phyloP scores from a whole-genome alignment of 2,113 vertebrate species.

The Cyphomyrus plagiostoma region DNA sequence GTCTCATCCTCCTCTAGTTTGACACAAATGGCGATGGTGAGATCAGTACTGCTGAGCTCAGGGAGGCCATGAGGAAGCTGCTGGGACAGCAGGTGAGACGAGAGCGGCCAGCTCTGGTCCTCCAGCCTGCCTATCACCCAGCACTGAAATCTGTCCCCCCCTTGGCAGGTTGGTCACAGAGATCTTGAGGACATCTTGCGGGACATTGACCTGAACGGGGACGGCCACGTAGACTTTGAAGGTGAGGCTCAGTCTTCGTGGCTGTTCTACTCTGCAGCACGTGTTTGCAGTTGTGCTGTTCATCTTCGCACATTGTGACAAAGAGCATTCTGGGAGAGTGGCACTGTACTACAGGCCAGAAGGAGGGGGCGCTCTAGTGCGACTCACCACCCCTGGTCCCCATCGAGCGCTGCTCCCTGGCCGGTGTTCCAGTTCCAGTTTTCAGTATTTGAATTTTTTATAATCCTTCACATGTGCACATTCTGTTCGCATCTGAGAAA shows the following conservation, averaged over 20 bases:
- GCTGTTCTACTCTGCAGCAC: background rate
- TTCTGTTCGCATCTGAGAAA: background rate
- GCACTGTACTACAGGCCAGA: background rate
- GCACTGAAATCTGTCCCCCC: background rate
- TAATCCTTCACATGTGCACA: background rate
- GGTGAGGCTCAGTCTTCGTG: slow-evolving; percentile 58
- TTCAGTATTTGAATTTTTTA: background rate
- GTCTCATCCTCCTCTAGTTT: slow-evolving; percentile 62
- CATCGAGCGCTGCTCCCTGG: background rate
- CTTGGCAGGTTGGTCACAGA: slow-evolving; percentile 75
- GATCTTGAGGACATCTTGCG: slow-evolving; percentile 94
- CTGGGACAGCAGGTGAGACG: slow-evolving; percentile 73
- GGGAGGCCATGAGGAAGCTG: slow-evolving; percentile 93
- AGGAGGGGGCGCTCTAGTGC: background rate
- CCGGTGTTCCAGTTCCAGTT: background rate
- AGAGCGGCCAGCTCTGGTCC: background rate
- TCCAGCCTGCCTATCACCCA: background rate
- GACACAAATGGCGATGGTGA: slow-evolving; percentile 94
- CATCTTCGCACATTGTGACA: slow-evolving; percentile 4
- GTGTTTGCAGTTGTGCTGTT: background rate
- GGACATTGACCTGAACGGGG: slow-evolving; percentile 93
- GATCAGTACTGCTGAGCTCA: slow-evolving; percentile 86
- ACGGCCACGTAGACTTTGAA: slow-evolving; percentile 94
- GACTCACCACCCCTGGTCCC: background rate
- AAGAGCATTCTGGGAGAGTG: background rate